Evolutionary conservation across 37 sponge, comb jelly and placozoan genomes (phyloP).

Genomic region (Haliclona indistincta): DNA sequence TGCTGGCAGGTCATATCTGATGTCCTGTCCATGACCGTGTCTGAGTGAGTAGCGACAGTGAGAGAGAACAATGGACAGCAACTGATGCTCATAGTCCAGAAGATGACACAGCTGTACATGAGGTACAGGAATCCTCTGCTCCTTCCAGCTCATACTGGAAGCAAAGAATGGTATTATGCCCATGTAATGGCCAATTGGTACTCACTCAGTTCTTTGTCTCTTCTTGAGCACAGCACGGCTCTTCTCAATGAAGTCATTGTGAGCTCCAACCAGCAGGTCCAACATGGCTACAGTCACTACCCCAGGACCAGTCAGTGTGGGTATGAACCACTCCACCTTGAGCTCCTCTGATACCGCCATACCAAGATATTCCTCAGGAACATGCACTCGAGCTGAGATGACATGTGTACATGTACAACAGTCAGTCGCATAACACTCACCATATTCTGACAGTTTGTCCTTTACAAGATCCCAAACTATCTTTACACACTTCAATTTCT

Average conservation of each 20-base stretch:
- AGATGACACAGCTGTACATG: constrained; percentile 66
- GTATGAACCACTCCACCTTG: constrained; percentile 79
- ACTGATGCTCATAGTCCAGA: constrained; percentile 67
- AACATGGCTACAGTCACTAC: constrained; percentile 56
- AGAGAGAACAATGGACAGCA: constrained; percentile 65
- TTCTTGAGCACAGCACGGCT: constrained; percentile 9
- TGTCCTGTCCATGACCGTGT: constrained; percentile 64
- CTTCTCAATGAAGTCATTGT: constrained; percentile 72
- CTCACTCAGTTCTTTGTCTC: constrained; percentile 22
- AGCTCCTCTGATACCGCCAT: too few species aligned
- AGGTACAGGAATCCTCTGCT: constrained; percentile 54
- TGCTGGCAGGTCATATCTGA: constrained; percentile 69
- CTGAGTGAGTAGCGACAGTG: constrained; percentile 82
- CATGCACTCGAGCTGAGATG: constrained; percentile 45
- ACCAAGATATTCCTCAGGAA: too few species aligned
- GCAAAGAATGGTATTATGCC: too few species aligned
- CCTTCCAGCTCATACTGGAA: neutral
- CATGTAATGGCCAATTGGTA: too few species aligned
- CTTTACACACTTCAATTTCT: constrained; percentile 18
- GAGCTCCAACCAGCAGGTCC: constrained; percentile 57
- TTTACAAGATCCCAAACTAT: constrained; percentile 63
- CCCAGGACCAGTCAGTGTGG: constrained; percentile 66
- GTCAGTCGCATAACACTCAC: too few species aligned
- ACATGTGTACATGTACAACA: too few species aligned
- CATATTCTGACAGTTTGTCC: constrained; percentile 50